Conservation (phyloP, 2,888 invertebrate genomes). For the Seira sanloemensis region DNA sequence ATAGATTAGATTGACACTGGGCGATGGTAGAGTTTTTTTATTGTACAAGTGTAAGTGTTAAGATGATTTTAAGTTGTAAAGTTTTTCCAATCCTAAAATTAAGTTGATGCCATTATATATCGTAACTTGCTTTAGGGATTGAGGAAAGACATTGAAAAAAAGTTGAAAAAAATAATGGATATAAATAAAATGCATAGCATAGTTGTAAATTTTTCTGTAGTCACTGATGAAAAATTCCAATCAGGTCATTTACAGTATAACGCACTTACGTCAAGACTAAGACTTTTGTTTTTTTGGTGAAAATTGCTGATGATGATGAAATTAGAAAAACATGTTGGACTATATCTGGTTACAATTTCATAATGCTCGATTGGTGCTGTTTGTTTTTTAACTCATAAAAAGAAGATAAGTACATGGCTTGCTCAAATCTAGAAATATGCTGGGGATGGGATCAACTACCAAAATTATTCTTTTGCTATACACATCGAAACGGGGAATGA, state of each 20-base stretch:
- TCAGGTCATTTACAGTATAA: slow-evolving; percentile 41
- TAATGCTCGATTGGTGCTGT: too few relatives aligned
- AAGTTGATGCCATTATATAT: slow-evolving; percentile 45
- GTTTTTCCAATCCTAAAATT: slow-evolving; percentile 40
- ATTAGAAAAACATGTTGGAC: too few relatives aligned
- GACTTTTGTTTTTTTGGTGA: not conserved
- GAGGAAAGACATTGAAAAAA: not conserved
- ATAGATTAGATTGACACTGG: slow-evolving; percentile 12
- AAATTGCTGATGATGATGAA: too few relatives aligned
- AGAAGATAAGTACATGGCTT: too few relatives aligned
- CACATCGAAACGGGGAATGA: too few relatives aligned
- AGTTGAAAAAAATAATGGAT: slow-evolving; percentile 9
- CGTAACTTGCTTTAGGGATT: slow-evolving; percentile 36
- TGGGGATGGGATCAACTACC: too few relatives aligned
- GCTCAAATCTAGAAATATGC: too few relatives aligned
- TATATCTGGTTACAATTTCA: too few relatives aligned
- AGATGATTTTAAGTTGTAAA: not conserved
- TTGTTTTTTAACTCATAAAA: too few relatives aligned
- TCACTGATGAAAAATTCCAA: slow-evolving; percentile 49
- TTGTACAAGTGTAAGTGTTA: not conserved
- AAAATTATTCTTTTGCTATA: too few relatives aligned
- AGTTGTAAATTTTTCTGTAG: too few relatives aligned
- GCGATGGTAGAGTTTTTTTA: slow-evolving; percentile 3
- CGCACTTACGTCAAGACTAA: slow-evolving; percentile 15
- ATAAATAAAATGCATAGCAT: not conserved